Conservation (phyloP, 2,797 vertebrate species). For the Naso thynnoides region DNA sequence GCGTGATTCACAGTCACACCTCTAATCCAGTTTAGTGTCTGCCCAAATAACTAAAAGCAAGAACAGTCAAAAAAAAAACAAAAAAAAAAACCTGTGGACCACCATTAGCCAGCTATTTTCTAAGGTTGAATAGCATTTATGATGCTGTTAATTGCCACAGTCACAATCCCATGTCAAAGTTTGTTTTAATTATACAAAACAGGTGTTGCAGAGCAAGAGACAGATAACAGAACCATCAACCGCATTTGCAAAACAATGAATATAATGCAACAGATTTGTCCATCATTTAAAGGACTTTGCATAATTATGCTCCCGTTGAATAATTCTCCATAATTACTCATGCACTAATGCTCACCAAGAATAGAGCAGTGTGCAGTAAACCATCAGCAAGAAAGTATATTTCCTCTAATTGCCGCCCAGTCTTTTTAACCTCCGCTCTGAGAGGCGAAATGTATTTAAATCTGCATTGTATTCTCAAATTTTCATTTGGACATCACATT, state of each 20-base stretch:
- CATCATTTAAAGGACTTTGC: slow-evolving; percentile 82
- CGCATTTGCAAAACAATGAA: slow-evolving; percentile 86
- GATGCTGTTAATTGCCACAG: slow-evolving; percentile 74
- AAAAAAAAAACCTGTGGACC: slow-evolving; percentile 46
- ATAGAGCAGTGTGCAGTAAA: slow-evolving; percentile 66
- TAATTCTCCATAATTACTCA: slow-evolving; percentile 84
- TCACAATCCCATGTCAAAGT: slow-evolving; percentile 81
- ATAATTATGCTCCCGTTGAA: slow-evolving; percentile 84
- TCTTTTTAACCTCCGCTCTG: slow-evolving; percentile 68
- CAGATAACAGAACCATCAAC: slow-evolving; percentile 82
- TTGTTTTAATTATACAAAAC: slow-evolving; percentile 83
- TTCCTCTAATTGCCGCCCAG: slow-evolving; percentile 64
- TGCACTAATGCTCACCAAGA: slow-evolving; percentile 75
- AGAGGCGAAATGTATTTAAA: slow-evolving; percentile 68
- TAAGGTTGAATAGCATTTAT: slow-evolving; percentile 51
- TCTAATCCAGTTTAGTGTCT: neutral
- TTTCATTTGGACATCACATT: slow-evolving; percentile 64
- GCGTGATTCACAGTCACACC: slow-evolving; percentile 19
- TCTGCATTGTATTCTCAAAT: slow-evolving; percentile 57
- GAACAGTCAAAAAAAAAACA: slow-evolving; percentile 21
- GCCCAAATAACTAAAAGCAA: slow-evolving; percentile 16
- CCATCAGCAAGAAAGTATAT: slow-evolving; percentile 42
- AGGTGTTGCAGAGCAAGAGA: slow-evolving; percentile 82
- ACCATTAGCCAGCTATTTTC: slow-evolving; percentile 38
- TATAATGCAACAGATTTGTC: slow-evolving; percentile 81